Evolutionary conservation across 2,888 invertebrate species (phyloP).

Genomic region (Ethmia dodecea): DNA sequence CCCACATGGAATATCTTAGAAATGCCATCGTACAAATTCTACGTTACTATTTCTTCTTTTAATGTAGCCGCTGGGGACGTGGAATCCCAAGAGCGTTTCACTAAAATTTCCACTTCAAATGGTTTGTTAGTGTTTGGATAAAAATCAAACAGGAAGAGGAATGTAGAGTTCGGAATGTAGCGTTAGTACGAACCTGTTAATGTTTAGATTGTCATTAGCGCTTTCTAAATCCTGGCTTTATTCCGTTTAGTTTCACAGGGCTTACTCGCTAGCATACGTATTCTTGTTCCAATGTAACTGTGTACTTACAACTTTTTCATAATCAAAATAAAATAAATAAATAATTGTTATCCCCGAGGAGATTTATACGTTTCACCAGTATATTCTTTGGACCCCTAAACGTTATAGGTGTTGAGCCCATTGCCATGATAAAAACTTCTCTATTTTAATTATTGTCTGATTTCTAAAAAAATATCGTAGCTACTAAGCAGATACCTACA

Average conservation of each 20-base stretch:
- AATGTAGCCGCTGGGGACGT: background rate
- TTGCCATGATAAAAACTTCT: too few species aligned
- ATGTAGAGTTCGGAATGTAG: slow-evolving; percentile 55
- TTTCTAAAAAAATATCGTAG: too few species aligned
- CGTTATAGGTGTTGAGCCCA: too few species aligned
- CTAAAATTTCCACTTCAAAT: slow-evolving; percentile 20
- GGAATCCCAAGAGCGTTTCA: slow-evolving; percentile 15
- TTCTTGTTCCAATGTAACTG: too few species aligned
- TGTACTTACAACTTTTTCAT: too few species aligned
- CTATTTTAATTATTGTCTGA: too few species aligned
- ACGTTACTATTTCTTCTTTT: background rate
- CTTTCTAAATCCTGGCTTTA: slow-evolving; percentile 49
- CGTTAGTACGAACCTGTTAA: slow-evolving; percentile 38
- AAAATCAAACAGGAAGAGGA: slow-evolving; percentile 58
- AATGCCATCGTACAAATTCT: background rate
- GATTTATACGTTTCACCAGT: too few species aligned
- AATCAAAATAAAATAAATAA: too few species aligned
- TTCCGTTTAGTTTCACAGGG: background rate
- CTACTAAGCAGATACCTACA: too few species aligned
- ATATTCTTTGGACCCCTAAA: too few species aligned
- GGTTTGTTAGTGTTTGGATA: slow-evolving; percentile 37
- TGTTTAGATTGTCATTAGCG: slow-evolving; percentile 65
- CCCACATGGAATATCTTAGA: background rate
- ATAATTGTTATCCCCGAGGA: too few species aligned
- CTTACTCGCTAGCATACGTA: too few species aligned